phyloP scores from a whole-genome alignment of 2,888 invertebrate genomes.

The Drosophila cognata region DNA sequence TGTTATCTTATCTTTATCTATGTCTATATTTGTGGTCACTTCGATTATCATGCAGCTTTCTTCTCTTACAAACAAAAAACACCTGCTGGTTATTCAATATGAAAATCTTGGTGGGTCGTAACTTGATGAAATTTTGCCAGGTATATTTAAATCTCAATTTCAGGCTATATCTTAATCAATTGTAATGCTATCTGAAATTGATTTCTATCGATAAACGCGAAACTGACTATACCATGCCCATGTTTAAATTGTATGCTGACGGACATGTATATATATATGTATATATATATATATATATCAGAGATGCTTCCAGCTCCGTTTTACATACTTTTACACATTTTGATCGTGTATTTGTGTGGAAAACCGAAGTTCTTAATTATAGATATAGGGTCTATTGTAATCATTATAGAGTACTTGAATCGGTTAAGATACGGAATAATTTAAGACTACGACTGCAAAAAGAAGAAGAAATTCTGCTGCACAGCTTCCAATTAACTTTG shows the following conservation, averaged over 20 bases:
- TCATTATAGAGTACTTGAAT: not conserved
- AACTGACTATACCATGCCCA: too few relatives aligned
- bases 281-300: too few relatives aligned
- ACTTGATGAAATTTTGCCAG: not conserved
- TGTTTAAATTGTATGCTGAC: too few relatives aligned
- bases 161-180: not conserved
- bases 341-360: not conserved
- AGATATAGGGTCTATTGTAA: not conserved
- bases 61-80: not conserved
- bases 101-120: too few relatives aligned
- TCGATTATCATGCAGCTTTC: not conserved
- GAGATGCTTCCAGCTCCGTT: too few relatives aligned
- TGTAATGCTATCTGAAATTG: not conserved
- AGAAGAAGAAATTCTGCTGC: not conserved
- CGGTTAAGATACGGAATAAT: too few relatives aligned
- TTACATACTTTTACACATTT: not conserved
- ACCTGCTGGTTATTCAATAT: too few relatives aligned
- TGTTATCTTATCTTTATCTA: not conserved
- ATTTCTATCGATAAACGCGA: too few relatives aligned
- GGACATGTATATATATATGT: too few relatives aligned
- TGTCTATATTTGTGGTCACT: not conserved
- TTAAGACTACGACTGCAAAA: too few relatives aligned
- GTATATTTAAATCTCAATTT: not conserved
- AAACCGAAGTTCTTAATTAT: not conserved
- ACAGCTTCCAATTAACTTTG: not conserved